Percentiles rank a stretch among this genome's conserved stretches.
phyloP scores from a whole-genome alignment of 2,113 vertebrate species.

The human region DNA sequence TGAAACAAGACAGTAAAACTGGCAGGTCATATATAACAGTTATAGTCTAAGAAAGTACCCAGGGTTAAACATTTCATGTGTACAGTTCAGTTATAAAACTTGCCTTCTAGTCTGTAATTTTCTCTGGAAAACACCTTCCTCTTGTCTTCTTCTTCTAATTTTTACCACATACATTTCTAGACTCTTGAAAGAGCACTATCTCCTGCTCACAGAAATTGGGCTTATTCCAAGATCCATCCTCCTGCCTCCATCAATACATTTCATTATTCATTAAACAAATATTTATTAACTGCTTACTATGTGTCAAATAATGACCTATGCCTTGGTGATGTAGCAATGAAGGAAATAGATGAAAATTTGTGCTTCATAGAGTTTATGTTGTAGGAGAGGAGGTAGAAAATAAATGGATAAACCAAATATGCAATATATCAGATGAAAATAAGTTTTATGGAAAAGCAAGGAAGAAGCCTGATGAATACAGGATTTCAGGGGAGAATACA shows the following conservation, averaged over 20 bases:
- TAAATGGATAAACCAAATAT: neutral
- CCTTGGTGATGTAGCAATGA: neutral
- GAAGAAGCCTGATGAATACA: neutral
- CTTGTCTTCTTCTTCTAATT: neutral
- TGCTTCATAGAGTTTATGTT: neutral
- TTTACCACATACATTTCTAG: neutral
- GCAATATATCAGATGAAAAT: neutral
- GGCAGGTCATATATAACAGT: neutral
- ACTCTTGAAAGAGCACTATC: neutral
- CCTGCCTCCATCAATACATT: neutral
- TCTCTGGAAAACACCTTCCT: neutral
- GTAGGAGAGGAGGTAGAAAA: neutral
- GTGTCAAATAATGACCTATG: neutral
- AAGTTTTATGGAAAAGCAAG: neutral
- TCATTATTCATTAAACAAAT: neutral
- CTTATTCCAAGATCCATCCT: neutral
- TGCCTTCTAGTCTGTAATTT: neutral
- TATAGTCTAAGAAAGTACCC: neutral
- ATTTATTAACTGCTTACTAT: neutral
- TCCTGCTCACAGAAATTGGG: neutral
- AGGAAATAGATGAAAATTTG: neutral
- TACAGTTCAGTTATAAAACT: neutral
- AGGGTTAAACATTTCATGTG: neutral
- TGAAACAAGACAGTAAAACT: slow-evolving; percentile 49
- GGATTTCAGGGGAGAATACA: neutral